Conservation (phyloP, 2,113 vertebrate genomes). For the Hippocampus zosterae region DNA sequence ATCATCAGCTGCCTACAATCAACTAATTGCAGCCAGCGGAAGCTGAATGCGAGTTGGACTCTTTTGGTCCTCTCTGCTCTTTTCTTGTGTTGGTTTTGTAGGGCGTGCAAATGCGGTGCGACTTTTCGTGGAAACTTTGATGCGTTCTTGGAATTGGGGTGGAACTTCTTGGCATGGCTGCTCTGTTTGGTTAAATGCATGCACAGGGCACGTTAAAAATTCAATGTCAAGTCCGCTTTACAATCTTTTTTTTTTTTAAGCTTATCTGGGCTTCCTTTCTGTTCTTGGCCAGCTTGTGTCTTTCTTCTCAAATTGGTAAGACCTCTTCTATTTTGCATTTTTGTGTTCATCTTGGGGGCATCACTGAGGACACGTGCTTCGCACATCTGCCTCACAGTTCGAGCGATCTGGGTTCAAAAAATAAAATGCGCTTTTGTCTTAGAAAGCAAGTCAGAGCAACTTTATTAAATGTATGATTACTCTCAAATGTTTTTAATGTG, state of each 20-base stretch:
- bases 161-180: slow-evolving; percentile 35
- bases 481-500: not conserved
- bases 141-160: slow-evolving; percentile 9
- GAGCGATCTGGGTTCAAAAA: not conserved
- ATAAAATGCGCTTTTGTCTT: not conserved
- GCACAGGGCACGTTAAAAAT: not conserved
- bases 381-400: not conserved
- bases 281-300: slow-evolving; percentile 34
- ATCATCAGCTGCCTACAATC: slow-evolving; percentile 41
- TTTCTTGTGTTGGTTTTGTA: not conserved
- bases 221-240: not conserved
- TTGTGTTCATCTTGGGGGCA: not conserved
- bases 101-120: not conserved
- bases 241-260: slow-evolving; percentile 19
- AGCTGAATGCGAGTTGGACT: not conserved
- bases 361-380: not conserved
- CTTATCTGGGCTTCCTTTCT: slow-evolving; percentile 31
- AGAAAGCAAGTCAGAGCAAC: not conserved
- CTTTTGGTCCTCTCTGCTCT: not conserved
- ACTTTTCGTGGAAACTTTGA: slow-evolving; percentile 15
- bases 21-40: slow-evolving; percentile 11
- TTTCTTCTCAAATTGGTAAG: slow-evolving; percentile 39
- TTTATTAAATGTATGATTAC: not conserved
- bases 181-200: slow-evolving; percentile 37
- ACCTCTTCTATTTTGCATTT: not conserved